Percentiles rank a stretch among this genome's conserved stretches.
These are phyloP conservation scores for Notocelia uddmanniana DNA, from an alignment of 2,888 invertebrate species.

Conservation along the genomic window DNA sequence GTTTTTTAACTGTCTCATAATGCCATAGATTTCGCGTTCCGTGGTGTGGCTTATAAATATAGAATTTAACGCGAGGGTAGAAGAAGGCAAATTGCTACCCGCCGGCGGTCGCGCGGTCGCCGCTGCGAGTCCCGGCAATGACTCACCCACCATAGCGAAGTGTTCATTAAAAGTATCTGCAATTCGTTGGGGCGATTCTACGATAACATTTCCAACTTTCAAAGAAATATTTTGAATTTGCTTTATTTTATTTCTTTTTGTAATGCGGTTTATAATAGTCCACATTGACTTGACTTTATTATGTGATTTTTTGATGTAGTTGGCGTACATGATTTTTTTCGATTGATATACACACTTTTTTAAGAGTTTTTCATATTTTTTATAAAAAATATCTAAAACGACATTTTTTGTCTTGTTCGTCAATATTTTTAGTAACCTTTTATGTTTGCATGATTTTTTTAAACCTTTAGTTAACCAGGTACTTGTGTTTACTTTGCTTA, in stretches of 20 bases:
- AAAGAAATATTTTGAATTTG: not conserved
- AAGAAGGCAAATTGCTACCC: not conserved
- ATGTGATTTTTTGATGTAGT: not conserved
- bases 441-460: slow-evolving; percentile 1
- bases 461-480: not conserved
- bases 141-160: slow-evolving; percentile 6
- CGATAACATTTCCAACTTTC: not conserved
- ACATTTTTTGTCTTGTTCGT: not conserved
- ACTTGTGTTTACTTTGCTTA: not conserved
- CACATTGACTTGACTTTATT: slow-evolving; percentile 1
- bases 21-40: too few species aligned
- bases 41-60: too few species aligned
- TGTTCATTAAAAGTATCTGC: not conserved
- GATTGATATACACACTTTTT: slow-evolving; percentile 2
- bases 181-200: slow-evolving; percentile 1
- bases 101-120: not conserved
- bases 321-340: not conserved
- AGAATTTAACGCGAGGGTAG: too few species aligned
- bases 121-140: not conserved
- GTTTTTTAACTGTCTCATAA: too few species aligned
- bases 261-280: not conserved
- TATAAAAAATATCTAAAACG: not conserved
- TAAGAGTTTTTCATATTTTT: not conserved
- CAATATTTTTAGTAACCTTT: not conserved
- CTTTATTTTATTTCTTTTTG: not conserved